phyloP scores from a whole-genome alignment of 2,797 vertebrate species.

The Pitangus sulphuratus region DNA sequence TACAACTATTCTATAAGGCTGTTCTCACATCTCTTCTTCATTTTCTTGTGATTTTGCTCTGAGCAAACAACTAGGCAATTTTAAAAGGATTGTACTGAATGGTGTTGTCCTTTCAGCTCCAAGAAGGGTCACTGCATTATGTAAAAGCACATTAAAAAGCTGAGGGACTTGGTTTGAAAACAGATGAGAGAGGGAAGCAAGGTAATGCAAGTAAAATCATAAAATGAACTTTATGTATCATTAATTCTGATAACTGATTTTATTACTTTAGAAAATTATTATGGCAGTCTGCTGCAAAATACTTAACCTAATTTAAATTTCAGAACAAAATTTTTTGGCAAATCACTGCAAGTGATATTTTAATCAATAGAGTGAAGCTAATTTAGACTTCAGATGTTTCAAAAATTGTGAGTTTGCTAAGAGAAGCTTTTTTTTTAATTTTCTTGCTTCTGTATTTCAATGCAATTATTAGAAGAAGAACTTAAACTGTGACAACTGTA shows the following conservation, averaged over 20 bases:
- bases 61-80: background rate
- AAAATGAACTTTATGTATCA: slow-evolving; percentile 74
- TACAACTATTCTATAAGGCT: background rate
- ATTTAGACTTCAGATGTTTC: slow-evolving; percentile 67
- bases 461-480: background rate
- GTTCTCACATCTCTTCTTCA: background rate
- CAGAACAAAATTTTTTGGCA: slow-evolving; percentile 62
- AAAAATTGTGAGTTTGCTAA: slow-evolving; percentile 22
- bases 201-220: slow-evolving; percentile 66
- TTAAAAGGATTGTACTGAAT: background rate
- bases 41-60: background rate
- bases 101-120: background rate
- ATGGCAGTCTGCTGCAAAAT: slow-evolving; percentile 73
- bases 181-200: slow-evolving; percentile 20
- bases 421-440: background rate
- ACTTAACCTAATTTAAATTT: slow-evolving; percentile 76
- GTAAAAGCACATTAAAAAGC: slow-evolving; percentile 6
- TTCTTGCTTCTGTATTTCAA: slow-evolving; percentile 30
- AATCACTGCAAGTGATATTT: slow-evolving; percentile 68
- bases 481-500: slow-evolving; percentile 1
- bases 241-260: slow-evolving; percentile 76
- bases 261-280: slow-evolving; percentile 75
- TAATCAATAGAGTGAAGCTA: slow-evolving; percentile 71
- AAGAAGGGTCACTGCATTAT: background rate
- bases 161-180: slow-evolving; percentile 52